Evolutionary conservation across 37 sponge, comb jelly and placozoan species (phyloP).

Genomic region (Spongilla lacustris): DNA sequence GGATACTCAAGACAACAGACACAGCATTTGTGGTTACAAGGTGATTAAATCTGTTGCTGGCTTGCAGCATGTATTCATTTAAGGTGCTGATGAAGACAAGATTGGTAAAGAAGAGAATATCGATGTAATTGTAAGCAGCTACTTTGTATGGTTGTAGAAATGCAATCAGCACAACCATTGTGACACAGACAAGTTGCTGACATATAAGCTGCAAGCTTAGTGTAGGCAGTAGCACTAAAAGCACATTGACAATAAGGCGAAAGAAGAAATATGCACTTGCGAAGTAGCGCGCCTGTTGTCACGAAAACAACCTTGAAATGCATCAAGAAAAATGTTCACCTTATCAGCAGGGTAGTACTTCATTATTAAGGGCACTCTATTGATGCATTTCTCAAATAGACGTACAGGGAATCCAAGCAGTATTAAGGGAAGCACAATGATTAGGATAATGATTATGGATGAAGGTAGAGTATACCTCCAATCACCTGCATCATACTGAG

Average conservation of each 20-base stretch:
- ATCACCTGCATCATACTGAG: neutral
- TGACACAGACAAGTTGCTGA: neutral
- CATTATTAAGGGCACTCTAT: neutral
- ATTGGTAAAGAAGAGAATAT: constrained; percentile 54
- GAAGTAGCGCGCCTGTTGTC: constrained; percentile 41
- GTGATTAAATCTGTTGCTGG: too few species aligned
- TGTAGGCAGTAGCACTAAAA: neutral
- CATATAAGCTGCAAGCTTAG: constrained; percentile 2
- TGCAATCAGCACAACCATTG: constrained; percentile 24
- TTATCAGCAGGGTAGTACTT: constrained; percentile 14
- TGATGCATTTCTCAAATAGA: constrained; percentile 15
- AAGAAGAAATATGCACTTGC: constrained; percentile 57
- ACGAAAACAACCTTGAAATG: constrained; percentile 60
- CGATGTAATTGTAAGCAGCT: constrained; percentile 34
- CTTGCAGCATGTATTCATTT: constrained; percentile 13
- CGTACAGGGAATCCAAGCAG: constrained; percentile 48
- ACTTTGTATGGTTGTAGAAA: constrained; percentile 46
- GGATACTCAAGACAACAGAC: neutral
- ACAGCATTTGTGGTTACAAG: too few species aligned
- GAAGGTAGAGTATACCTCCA: constrained; percentile 32
- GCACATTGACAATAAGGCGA: constrained; percentile 33
- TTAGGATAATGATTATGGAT: constrained; percentile 30
- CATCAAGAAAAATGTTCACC: constrained; percentile 33
- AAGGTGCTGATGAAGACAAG: constrained; percentile 42
- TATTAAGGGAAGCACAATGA: constrained; percentile 39